Evolutionary conservation across 2,113 vertebrate species (phyloP), one percentile per base, ranked within the genome.

Genomic region (Girardinichthys multiradiatus): DNA sequence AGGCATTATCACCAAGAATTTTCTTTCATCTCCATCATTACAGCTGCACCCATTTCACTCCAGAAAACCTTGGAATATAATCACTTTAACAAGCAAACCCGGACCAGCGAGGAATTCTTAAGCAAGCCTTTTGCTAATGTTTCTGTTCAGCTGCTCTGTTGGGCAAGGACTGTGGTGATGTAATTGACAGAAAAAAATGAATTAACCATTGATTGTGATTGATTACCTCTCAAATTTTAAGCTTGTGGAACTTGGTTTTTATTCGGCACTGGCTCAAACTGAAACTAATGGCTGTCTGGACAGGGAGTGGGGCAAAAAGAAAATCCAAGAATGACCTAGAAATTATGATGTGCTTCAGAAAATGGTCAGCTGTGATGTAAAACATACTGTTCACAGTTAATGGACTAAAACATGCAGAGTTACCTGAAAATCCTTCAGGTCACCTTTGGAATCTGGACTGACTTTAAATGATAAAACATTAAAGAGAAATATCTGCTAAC

Each of bases 401-500:
- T 75, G 67, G 59, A 35, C 54, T 39, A n/a, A 81, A 84, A 84
- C 69, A 29, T 70, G 48, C 6, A 77, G 48, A 76, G 64, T 21
- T 42, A 74, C 26, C 42, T 73, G 69, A 79, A 30, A 72, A 72
- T 26, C 31, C 57, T 69, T 58, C 2, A 48, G 71, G 74, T 71
- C 57, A 81, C 35, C 21, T 7, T 63, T 64, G 60, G 80, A 0
- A 15, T 66, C 64, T 72, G 17, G 37, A 61, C 14, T 31, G 33
- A 59, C 60, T 79, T 72, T 14, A 74, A 62, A 33, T 7, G 35
- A 45, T 35, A 65, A 31, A 75, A 76, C 33, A 64, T 63, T 68
- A 78, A 84, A 75, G 65, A 82, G 77, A 30, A 71, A 68, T 28
- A 26, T 68, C 70, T 54, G 61, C 54, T 59, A 70, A 70, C 24